Conservation (phyloP, 2,888 invertebrate genomes). For the Macrosoma leucophasiata region DNA sequence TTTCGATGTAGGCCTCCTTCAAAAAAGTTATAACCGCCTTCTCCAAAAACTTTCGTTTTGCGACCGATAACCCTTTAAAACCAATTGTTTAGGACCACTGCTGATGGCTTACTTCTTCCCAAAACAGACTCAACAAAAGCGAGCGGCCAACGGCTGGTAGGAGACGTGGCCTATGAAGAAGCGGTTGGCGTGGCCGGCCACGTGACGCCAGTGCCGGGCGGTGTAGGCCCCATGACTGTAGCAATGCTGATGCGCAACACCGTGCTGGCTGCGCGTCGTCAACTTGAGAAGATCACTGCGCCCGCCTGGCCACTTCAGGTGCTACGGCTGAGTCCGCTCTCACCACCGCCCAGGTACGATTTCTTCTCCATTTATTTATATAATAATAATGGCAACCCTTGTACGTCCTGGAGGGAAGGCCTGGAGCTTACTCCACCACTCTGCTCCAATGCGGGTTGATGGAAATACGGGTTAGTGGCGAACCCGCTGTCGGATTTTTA, state of each 20-base stretch:
- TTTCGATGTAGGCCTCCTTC: too few relatives aligned
- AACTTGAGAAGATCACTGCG: conserved; percentile 73
- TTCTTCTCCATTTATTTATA: neutral
- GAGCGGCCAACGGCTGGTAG: conserved; percentile 90
- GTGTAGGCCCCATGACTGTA: conserved; percentile 99
- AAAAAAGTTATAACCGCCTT: too few relatives aligned
- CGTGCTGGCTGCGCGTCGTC: conserved; percentile 84
- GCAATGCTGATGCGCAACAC: conserved; percentile 98
- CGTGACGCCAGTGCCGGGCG: conserved; percentile 97
- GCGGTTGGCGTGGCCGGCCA: conserved; percentile 87
- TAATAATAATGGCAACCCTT: neutral
- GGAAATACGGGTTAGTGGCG: too few relatives aligned
- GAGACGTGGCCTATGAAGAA: conserved; percentile 93
- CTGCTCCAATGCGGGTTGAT: too few relatives aligned
- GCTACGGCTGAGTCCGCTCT: conserved; percentile 77
- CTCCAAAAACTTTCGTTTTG: too few relatives aligned
- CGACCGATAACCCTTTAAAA: too few relatives aligned
- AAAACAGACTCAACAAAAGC: conserved; percentile 88
- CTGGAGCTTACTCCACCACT: too few relatives aligned
- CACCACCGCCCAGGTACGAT: conserved; percentile 89
- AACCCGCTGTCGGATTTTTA: too few relatives aligned
- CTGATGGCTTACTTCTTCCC: too few relatives aligned
- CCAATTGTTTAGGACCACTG: too few relatives aligned
- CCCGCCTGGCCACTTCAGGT: conserved; percentile 82
- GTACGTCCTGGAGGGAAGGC: too few relatives aligned